These are phyloP conservation scores for Steinernema khuongi DNA, from an alignment of 1,140 invertebrate genomes.

Conservation along the genomic window DNA sequence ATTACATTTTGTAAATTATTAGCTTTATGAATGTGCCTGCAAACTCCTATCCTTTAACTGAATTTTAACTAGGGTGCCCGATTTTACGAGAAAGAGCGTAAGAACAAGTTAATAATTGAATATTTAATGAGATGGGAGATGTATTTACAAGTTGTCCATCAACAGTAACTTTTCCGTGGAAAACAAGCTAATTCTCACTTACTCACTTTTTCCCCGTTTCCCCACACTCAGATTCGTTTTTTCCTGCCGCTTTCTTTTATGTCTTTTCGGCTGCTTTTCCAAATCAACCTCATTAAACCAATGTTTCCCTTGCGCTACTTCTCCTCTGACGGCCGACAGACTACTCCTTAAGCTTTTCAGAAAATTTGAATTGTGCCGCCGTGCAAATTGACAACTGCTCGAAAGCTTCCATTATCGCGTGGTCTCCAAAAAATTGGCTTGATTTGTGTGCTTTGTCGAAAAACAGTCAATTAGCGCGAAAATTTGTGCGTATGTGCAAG, in stretches of 20 bases:
- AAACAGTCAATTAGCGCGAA: slow-evolving; percentile 15
- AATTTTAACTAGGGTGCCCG: no score
- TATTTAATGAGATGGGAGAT: neutral
- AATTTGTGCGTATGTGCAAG: neutral
- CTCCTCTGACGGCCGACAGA: no score
- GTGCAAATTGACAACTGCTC: no score
- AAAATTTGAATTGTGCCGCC: neutral
- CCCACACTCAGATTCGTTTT: neutral
- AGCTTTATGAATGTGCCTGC: no score
- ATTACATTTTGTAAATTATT: no score
- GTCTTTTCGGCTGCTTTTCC: neutral
- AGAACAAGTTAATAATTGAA: slow-evolving; percentile 11
- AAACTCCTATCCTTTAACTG: no score
- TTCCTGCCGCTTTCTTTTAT: neutral
- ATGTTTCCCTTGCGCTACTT: no score
- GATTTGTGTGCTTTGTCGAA: slow-evolving; percentile 15
- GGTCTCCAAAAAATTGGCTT: slow-evolving; percentile 11
- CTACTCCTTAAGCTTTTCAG: neutral
- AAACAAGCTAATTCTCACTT: slow-evolving; percentile 13
- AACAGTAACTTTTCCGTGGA: slow-evolving; percentile 12
- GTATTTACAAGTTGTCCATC: slow-evolving; percentile 14
- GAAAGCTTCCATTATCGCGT: neutral
- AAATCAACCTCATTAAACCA: neutral
- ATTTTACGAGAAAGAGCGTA: neutral
- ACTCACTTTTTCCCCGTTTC: slow-evolving; percentile 1